Conservation (phyloP, 2,888 invertebrate species). For the Baronia brevicornis region DNA sequence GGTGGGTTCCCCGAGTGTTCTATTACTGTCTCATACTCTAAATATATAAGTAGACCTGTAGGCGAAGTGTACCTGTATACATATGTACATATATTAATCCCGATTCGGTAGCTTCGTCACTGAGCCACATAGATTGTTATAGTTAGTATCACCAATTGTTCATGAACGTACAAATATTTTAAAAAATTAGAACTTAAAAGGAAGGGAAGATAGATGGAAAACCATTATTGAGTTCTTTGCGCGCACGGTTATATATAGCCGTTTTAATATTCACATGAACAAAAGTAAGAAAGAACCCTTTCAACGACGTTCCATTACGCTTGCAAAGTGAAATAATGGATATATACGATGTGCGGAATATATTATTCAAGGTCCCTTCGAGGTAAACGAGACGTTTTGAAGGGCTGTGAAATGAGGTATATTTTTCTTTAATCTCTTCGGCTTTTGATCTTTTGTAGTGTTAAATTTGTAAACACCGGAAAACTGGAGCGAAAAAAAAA, state of each 20-base stretch:
- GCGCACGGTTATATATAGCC: constrained; percentile 4
- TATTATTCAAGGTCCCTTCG: constrained; percentile 2
- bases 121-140: no score
- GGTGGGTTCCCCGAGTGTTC: no score
- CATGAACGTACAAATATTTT: no score
- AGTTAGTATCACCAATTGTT: no score
- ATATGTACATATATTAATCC: no score
- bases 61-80: no score
- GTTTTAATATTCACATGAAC: constrained; percentile 10
- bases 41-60: no score
- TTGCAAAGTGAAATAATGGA: constrained; percentile 14
- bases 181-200: no score
- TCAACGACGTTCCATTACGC: constrained; percentile 9
- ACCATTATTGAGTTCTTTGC: constrained; percentile 1
- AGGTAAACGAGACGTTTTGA: constrained; percentile 1
- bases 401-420: not conserved
- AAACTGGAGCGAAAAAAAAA: no score
- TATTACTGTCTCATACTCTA: no score
- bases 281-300: constrained; percentile 8
- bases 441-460: constrained; percentile 5
- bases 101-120: no score
- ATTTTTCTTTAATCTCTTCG: not conserved
- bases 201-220: constrained; percentile 8
- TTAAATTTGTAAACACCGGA: no score
- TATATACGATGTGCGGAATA: constrained; percentile 9